A percentile compares a stretch with the other conserved stretches of the same genome.
Conservation (phyloP, 2,113 vertebrate species). For the Cheirogaleus medius region DNA sequence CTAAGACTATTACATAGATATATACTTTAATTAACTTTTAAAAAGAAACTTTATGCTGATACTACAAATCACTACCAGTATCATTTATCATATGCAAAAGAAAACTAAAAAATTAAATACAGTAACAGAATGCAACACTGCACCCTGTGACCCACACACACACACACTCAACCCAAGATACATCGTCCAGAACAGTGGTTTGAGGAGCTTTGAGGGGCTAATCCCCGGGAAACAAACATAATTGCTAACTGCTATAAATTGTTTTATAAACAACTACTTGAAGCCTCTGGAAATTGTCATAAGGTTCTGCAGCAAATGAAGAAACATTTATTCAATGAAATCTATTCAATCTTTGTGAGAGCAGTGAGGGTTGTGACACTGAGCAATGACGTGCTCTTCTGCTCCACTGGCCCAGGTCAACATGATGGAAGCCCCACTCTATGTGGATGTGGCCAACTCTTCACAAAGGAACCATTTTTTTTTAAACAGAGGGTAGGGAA, state of each 20-base stretch:
- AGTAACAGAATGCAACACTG: neutral
- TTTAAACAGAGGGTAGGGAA: neutral
- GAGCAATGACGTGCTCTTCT: too few species aligned
- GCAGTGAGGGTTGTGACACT: neutral
- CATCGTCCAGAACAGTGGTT: neutral
- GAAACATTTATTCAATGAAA: neutral
- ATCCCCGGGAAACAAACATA: neutral
- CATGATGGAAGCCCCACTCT: neutral
- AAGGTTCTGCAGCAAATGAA: neutral
- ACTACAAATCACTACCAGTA: neutral
- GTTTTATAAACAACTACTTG: neutral
- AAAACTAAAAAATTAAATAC: neutral
- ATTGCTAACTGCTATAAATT: neutral
- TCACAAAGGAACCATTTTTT: neutral
- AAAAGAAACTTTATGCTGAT: neutral
- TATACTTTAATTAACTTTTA: neutral
- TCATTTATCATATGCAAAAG: neutral
- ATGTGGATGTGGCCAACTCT: neutral
- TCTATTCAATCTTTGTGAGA: neutral
- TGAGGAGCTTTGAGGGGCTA: neutral
- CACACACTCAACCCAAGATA: neutral
- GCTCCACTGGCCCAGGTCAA: neutral
- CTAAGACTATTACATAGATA: neutral
- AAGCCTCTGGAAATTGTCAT: neutral
- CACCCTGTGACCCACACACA: neutral